Evolutionary conservation across 2,797 vertebrate species (phyloP), one percentile per base, ranked within the genome.

Genomic region (Sebastes nivosus): DNA sequence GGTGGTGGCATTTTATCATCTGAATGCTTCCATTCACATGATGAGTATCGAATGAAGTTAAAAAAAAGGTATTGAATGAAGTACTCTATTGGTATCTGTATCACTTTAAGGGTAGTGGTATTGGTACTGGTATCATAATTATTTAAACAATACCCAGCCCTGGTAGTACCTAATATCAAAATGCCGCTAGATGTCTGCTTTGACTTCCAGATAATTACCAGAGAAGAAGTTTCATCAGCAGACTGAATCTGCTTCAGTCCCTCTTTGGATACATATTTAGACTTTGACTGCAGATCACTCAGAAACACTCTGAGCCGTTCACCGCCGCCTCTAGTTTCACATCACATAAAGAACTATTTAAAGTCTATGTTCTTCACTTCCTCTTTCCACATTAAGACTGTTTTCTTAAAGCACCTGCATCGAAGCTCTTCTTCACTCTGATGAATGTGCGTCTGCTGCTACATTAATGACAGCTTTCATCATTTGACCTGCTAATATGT

Each of bases 191-290:
- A 65, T 16, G 16, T 42, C 36, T 27, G 64, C 63, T 66, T 25
- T 13, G 5, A 29, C 24, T 14, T 38, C 24, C 34, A 61, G 70
- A 77, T 52, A 34, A 34, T 34, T 36, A 13, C 6, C 64, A 61
- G 52, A 10, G 0, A 20, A 69, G 32, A 34, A 4, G 1, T 22
- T 16, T 71, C 25, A n/a, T 76, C 46, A 2, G 46, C 18, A 1
- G 42, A 16, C 1, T 1, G 36, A 52, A 32, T 70, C 63, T 1
- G 46, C 67, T 64, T 63, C 72, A 50, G 5, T 77, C 83, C 72
- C 81, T 74, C 30, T 76, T 65, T 5, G 64, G 30, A 71, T 81
- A 79, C 77, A 83, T 79, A 85, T 81, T 81, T 83, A 59, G 36
- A 79, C 65, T 61, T 27, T 69, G 34, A 2, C 22, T 11, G 54